Conservation (phyloP, 2,797 vertebrate species). For the Smutsia temminckii region DNA sequence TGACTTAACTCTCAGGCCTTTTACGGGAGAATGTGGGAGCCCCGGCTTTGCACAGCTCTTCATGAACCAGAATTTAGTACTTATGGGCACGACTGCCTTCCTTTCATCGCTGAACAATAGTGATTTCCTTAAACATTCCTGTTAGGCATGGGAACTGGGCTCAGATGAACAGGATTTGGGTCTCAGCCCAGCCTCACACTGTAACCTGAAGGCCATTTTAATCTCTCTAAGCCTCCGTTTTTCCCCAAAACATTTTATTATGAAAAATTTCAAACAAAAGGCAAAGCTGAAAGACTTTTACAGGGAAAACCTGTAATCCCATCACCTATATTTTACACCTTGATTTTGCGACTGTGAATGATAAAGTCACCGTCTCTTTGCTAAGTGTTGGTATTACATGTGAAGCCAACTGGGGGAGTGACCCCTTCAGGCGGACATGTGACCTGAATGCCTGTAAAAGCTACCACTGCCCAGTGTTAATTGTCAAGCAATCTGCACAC, state of each 20-base stretch:
- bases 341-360: not conserved
- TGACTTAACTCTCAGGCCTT: not conserved
- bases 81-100: not conserved
- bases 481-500: not conserved
- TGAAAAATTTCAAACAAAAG: not conserved
- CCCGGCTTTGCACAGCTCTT: not conserved
- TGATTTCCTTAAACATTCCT: constrained; percentile 4
- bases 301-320: not conserved
- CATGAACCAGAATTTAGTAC: not conserved
- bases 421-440: not conserved
- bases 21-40: not conserved
- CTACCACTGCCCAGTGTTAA: not conserved
- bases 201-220: not conserved
- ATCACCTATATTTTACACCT: not conserved
- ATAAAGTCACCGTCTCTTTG: not conserved
- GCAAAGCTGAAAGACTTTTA: not conserved
- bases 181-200: not conserved
- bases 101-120: not conserved
- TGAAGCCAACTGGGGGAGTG: not conserved
- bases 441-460: not conserved
- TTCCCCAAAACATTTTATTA: not conserved
- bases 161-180: not conserved
- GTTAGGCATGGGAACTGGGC: not conserved
- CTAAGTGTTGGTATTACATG: not conserved
- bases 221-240: not conserved